These are phyloP conservation scores for Gracilinanus agilis DNA, from an alignment of 2,113 vertebrate genomes.

Conservation along the genomic window DNA sequence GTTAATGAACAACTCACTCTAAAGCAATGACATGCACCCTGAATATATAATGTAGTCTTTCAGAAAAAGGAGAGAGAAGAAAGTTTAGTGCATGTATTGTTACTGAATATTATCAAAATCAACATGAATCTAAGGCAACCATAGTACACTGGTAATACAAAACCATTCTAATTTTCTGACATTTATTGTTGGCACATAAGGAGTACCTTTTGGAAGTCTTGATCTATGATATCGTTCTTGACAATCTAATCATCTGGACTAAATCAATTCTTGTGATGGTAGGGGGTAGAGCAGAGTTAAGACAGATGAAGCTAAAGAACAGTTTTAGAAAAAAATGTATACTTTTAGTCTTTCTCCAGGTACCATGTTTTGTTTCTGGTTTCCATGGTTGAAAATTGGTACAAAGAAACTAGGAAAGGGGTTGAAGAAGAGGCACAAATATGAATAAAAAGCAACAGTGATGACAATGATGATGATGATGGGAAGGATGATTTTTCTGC, in stretches of 20 bases:
- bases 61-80: neutral
- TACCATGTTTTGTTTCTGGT: neutral
- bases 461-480: neutral
- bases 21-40: constrained; percentile 10
- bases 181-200: constrained; percentile 23
- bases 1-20: neutral
- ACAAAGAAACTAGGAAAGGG: neutral
- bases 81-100: neutral
- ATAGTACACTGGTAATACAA: neutral
- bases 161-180: neutral
- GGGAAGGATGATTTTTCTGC: neutral
- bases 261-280: neutral
- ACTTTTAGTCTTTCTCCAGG: neutral
- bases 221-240: neutral
- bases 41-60: constrained; percentile 29
- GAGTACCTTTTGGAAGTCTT: neutral
- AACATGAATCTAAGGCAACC: constrained; percentile 2
- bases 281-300: neutral
- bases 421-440: neutral
- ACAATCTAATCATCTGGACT: neutral
- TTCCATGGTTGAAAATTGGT: neutral
- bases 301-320: neutral
- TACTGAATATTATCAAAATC: neutral
- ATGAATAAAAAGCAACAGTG: neutral
- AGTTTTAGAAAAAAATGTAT: neutral